Conservation (phyloP, 2,888 invertebrate species). For the Disparrhopalites patrizii region DNA sequence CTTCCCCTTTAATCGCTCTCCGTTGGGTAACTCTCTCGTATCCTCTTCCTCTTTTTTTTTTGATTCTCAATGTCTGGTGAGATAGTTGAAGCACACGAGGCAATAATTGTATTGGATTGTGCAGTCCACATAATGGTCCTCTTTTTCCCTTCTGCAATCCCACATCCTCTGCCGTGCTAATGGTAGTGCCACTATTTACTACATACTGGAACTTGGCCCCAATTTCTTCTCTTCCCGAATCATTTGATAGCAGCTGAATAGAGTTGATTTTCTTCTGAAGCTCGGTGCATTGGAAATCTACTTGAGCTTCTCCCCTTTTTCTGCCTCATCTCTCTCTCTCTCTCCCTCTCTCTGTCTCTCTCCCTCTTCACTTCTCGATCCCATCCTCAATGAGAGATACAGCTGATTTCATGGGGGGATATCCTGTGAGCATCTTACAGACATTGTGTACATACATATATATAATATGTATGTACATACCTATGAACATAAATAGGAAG, state of each 20-base stretch:
- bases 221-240: conserved; percentile 31
- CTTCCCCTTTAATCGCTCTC: no score
- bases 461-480: no score
- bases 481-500: no score
- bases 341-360: not conserved
- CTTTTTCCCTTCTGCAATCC: not conserved
- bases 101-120: conserved; percentile 30
- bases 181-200: not conserved
- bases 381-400: no score
- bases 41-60: conserved; percentile 13
- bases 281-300: conserved; percentile 8
- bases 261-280: conserved; percentile 6
- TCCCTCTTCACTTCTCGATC: no score
- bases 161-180: not conserved
- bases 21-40: no score
- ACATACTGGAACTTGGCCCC: not conserved
- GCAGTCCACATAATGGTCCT: conserved; percentile 16
- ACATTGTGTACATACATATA: no score
- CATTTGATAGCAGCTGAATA: conserved; percentile 21
- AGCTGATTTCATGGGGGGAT: no score
- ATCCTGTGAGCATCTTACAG: no score
- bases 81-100: no score
- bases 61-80: not conserved
- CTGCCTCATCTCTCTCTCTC: not conserved
- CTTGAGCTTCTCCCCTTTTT: not conserved